These are phyloP conservation scores for Blastobasis lacticolella DNA, from an alignment of 2,888 invertebrate genomes.

Conservation along the genomic window DNA sequence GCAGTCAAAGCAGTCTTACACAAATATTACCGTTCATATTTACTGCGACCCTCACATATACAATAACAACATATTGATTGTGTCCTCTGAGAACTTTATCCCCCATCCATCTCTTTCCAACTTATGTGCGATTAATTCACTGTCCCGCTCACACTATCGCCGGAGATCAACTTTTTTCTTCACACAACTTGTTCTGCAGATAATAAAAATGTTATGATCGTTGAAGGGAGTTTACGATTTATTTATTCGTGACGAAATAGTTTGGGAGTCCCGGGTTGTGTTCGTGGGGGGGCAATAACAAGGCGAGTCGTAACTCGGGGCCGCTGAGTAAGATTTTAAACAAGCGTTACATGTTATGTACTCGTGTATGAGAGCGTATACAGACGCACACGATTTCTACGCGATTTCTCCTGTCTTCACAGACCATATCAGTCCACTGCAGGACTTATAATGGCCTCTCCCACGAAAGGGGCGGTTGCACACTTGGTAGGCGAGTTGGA, in stretches of 20 bases:
- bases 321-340: no score
- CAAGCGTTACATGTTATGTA: no score
- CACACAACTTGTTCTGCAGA: slow-evolving; percentile 25
- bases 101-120: slow-evolving; percentile 6
- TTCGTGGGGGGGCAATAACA: slow-evolving; percentile 3
- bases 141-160: not conserved
- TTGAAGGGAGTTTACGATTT: slow-evolving; percentile 52
- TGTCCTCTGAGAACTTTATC: slow-evolving; percentile 12
- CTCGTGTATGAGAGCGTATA: no score
- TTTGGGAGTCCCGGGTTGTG: slow-evolving; percentile 29
- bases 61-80: slow-evolving; percentile 27
- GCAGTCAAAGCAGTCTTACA: not conserved
- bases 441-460: no score
- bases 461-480: no score
- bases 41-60: not conserved
- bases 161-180: not conserved
- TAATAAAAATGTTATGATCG: slow-evolving; percentile 65
- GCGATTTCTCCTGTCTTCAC: no score
- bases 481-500: no score
- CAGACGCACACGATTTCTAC: no score
- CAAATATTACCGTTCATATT: not conserved
- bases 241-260: slow-evolving; percentile 47
- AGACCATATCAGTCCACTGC: no score
- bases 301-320: not conserved
- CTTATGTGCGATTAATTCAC: not conserved